These are phyloP conservation scores for Leptopilina drosophilae DNA, from an alignment of 2,888 invertebrate genomes.

Conservation along the genomic window DNA sequence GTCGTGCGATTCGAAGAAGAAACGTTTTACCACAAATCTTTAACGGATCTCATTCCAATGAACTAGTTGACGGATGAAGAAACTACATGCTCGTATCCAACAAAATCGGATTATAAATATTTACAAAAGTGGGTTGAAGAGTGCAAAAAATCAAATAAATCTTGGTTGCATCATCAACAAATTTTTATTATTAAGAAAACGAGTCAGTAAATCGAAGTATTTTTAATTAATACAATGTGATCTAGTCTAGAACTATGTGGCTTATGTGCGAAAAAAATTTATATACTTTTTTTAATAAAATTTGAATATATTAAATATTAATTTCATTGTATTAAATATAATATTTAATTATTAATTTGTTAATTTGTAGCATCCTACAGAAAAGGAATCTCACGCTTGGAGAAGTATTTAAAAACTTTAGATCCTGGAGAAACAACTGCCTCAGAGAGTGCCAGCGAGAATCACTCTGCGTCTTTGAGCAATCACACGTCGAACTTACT, in stretches of 20 bases:
- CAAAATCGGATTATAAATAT: not conserved
- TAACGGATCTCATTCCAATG: not conserved
- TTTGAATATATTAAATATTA: too few relatives aligned
- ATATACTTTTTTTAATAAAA: not conserved
- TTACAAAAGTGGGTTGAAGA: not conserved
- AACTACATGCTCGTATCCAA: slow-evolving; percentile 7
- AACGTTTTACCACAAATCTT: not conserved
- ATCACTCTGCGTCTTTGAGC: not conserved
- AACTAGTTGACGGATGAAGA: not conserved
- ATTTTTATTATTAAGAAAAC: not conserved
- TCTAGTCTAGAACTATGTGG: too few relatives aligned
- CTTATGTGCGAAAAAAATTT: not conserved
- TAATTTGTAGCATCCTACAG: not conserved
- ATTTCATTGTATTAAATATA: not conserved
- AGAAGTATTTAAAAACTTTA: slow-evolving; percentile 1
- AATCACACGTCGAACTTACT: not conserved
- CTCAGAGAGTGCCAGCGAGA: slow-evolving; percentile 1
- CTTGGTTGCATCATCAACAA: slow-evolving; percentile 5
- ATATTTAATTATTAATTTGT: not conserved
- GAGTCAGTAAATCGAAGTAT: not conserved
- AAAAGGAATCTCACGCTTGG: not conserved
- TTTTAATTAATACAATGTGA: not conserved
- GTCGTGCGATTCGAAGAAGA: not conserved
- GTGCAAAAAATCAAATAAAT: not conserved
- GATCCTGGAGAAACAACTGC: slow-evolving; percentile 5